Base-by-base conservation (phyloP, 2,797 vertebrate species). In the Eulemur rubriventer region DNA sequence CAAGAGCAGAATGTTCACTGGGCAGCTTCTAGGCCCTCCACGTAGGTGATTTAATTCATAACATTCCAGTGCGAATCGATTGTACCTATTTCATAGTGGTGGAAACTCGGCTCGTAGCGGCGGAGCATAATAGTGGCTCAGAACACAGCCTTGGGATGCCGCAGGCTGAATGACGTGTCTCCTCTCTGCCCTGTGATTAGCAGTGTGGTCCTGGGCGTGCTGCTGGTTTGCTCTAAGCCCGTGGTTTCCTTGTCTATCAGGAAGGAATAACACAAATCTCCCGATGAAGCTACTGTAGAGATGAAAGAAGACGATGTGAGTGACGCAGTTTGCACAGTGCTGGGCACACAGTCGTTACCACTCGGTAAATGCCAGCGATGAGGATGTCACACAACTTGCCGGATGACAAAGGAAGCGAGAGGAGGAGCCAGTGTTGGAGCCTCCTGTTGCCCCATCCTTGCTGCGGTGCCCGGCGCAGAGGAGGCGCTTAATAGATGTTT, bases 301-400 rank as follows among this genome's bases (percentile, higher is more conserved):
- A 43, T 43, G 81, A 24, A 28, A 22, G 26, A 22, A 24, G 83
- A 11, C 17, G 3, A 2, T 4, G 5, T 11, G 0, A 24, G 22
- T 35, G 18, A 43, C 88, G 46, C 48, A 6, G 11, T 35, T 33
- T 33, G 55, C 83, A 35, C 73, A 4, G 48, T 24, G 67, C 20
- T 6, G 4, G 75, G 41, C n/a, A 30, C 57, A 11, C 1, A 6
- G 33, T 7, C 24, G 12, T 50, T 38, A 26, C 67, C 57, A 30
- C 43, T 72, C 75, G 5, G 75, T 24, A 17, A 26, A 41, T 0
- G 4, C 38, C 48, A 8, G 70, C 0, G 0, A 0, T 0, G 18
- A 67, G 16, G 43, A 9, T 30, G 6, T 24, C 12, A 20, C 41
- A 2, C 17, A 22, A 33, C 78, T 65, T 35, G 17, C 70, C 46